Evolutionary conservation across 2,888 invertebrate genomes (phyloP).

Genomic region (Craniophora ligustri): DNA sequence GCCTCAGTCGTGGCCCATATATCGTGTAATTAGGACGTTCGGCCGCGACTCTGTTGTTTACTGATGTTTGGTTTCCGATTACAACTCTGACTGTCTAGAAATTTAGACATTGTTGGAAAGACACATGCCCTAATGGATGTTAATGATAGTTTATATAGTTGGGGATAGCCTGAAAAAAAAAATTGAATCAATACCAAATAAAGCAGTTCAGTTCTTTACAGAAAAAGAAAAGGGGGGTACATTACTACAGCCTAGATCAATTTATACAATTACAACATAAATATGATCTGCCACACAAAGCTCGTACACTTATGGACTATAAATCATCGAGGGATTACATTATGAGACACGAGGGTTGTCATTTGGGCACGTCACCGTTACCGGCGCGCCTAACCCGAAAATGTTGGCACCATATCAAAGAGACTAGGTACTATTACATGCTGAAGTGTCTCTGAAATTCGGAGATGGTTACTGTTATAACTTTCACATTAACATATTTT

Average conservation of each 20-base stretch:
- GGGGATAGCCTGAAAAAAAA: neutral
- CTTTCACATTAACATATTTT: slow-evolving; percentile 23
- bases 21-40: slow-evolving; percentile 75
- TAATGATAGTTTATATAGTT: slow-evolving; percentile 5
- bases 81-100: slow-evolving; percentile 38
- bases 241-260: neutral
- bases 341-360: slow-evolving; percentile 32
- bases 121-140: slow-evolving; percentile 13
- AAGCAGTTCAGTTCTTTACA: too few species aligned
- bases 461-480: slow-evolving; percentile 36
- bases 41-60: slow-evolving; percentile 51
- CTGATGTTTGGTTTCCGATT: slow-evolving; percentile 61
- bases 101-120: slow-evolving; percentile 17
- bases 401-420: slow-evolving; percentile 69
- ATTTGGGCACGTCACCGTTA: slow-evolving; percentile 28
- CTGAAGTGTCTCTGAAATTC: slow-evolving; percentile 42
- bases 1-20: slow-evolving; percentile 80
- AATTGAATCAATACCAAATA: too few species aligned
- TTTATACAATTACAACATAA: neutral
- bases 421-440: slow-evolving; percentile 20
- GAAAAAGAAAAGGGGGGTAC: neutral
- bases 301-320: slow-evolving; percentile 18
- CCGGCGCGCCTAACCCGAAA: slow-evolving; percentile 44
- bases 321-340: slow-evolving; percentile 27
- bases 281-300: slow-evolving; percentile 10